These are phyloP conservation scores for Henricia sp. DNA, from an alignment of 53 echinoderm and acorn worm genomes.

Conservation along the genomic window DNA sequence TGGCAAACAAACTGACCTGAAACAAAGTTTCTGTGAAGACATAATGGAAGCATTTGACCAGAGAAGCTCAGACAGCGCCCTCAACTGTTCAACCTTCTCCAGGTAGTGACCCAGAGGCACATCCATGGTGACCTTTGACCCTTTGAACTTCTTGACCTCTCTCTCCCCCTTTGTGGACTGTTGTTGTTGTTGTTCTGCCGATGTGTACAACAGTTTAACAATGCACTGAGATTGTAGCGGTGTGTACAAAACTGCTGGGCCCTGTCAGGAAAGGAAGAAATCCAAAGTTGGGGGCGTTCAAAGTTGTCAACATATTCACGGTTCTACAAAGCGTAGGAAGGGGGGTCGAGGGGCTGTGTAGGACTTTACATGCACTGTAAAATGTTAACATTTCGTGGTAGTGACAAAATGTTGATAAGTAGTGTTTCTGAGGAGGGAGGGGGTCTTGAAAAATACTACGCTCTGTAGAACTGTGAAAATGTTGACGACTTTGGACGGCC, in stretches of 20 bases:
- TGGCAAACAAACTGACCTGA: conserved; percentile 40
- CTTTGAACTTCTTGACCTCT: conserved; percentile 7
- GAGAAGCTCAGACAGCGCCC: conserved; percentile 64
- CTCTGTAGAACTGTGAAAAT: too few relatives aligned
- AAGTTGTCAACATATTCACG: too few relatives aligned
- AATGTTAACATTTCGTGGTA: too few relatives aligned
- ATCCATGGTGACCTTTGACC: conserved; percentile 30
- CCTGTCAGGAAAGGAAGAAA: conserved; percentile 17
- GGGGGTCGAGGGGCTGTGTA: too few relatives aligned
- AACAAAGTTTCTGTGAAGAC: neutral
- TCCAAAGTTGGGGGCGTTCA: neutral
- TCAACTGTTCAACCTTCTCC: conserved; percentile 75
- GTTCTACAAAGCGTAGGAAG: too few relatives aligned
- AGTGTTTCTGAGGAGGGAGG: too few relatives aligned
- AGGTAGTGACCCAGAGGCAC: conserved; percentile 79
- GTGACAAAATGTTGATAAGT: too few relatives aligned
- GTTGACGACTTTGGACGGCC: too few relatives aligned
- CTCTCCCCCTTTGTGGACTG: conserved; percentile 1
- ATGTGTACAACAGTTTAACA: conserved; percentile 63
- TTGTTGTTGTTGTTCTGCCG: conserved; percentile 9
- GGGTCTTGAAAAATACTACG: too few relatives aligned
- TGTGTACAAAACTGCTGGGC: conserved; percentile 67
- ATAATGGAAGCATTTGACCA: conserved; percentile 73
- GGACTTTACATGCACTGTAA: too few relatives aligned
- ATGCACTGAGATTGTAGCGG: conserved; percentile 73